These are phyloP conservation scores for Acanthurus lineatus DNA, from an alignment of 2,797 vertebrate genomes.

Conservation along the genomic window DNA sequence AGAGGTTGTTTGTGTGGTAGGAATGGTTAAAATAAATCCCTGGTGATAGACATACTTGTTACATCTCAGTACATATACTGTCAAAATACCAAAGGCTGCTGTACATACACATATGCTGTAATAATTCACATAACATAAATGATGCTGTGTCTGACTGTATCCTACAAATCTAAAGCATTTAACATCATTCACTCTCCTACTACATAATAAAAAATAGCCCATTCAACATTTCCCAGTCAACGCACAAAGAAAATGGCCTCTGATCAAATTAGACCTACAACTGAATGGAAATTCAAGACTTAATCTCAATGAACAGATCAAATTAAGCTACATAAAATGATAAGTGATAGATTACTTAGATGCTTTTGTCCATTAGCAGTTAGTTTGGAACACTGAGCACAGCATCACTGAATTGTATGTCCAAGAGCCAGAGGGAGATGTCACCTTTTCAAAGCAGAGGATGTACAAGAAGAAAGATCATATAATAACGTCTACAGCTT, in stretches of 20 bases:
- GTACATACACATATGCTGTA: background rate
- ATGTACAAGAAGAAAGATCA: background rate
- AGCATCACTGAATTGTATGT: background rate
- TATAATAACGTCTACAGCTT: background rate
- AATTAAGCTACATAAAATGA: constrained; percentile 29
- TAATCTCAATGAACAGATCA: constrained; percentile 35
- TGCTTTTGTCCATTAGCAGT: constrained; percentile 33
- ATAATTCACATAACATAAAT: background rate
- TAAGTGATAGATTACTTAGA: constrained; percentile 31
- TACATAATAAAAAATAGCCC: background rate
- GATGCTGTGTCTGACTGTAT: background rate
- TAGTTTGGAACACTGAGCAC: background rate
- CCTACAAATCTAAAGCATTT: background rate
- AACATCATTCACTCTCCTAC: background rate
- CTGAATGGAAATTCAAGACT: constrained; percentile 35
- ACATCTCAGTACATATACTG: background rate
- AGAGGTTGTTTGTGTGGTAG: too few relatives aligned
- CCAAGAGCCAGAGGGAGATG: background rate
- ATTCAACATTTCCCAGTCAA: background rate
- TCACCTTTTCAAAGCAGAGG: background rate
- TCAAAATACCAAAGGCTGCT: background rate
- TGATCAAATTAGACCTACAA: constrained; percentile 34
- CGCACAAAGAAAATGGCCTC: constrained; percentile 25
- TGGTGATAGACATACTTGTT: background rate
- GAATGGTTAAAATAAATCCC: background rate